Evolutionary conservation across 1,140 invertebrate species (phyloP).

Genomic region (Pseudobourletiella spinata): DNA sequence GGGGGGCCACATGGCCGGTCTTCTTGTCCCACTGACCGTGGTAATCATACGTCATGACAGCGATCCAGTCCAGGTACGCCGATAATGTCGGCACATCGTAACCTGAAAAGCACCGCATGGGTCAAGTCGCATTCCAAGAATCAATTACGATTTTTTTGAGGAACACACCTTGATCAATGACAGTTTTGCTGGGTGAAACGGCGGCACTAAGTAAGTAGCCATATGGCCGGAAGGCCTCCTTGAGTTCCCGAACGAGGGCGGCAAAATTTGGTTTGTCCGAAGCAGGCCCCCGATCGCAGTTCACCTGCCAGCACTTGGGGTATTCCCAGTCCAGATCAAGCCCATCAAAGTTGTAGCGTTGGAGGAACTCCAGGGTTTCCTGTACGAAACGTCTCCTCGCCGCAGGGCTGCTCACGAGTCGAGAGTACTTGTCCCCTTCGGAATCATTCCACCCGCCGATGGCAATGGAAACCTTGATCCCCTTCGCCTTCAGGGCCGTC

Average conservation of each 20-base stretch:
- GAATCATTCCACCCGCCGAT: slow-evolving; percentile 47
- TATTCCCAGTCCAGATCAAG: slow-evolving; percentile 49
- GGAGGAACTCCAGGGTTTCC: slow-evolving; percentile 41
- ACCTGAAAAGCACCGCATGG: slow-evolving; percentile 42
- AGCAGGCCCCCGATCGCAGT: slow-evolving; percentile 49
- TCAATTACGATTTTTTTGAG: not conserved
- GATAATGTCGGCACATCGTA: slow-evolving; percentile 65
- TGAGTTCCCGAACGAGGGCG: slow-evolving; percentile 60
- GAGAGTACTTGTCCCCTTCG: slow-evolving; percentile 44
- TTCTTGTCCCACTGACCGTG: slow-evolving; percentile 82
- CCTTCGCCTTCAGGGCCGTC: slow-evolving; percentile 61
- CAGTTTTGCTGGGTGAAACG: slow-evolving; percentile 49
- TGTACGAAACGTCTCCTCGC: slow-evolving; percentile 40
- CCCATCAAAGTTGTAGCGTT: slow-evolving; percentile 44
- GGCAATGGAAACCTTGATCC: slow-evolving; percentile 46
- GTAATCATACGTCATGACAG: slow-evolving; percentile 83
- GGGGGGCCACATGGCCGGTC: slow-evolving; percentile 75
- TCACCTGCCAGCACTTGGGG: slow-evolving; percentile 59
- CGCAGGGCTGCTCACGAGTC: slow-evolving; percentile 41
- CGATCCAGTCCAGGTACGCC: slow-evolving; percentile 72
- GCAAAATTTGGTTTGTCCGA: slow-evolving; percentile 57
- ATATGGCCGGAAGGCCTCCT: slow-evolving; percentile 58
- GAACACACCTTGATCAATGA: slow-evolving; percentile 50
- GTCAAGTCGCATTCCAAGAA: not conserved
- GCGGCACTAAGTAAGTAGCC: slow-evolving; percentile 51